Conservation (phyloP, 2,888 invertebrate species). For the Orchesellides sinensis region DNA sequence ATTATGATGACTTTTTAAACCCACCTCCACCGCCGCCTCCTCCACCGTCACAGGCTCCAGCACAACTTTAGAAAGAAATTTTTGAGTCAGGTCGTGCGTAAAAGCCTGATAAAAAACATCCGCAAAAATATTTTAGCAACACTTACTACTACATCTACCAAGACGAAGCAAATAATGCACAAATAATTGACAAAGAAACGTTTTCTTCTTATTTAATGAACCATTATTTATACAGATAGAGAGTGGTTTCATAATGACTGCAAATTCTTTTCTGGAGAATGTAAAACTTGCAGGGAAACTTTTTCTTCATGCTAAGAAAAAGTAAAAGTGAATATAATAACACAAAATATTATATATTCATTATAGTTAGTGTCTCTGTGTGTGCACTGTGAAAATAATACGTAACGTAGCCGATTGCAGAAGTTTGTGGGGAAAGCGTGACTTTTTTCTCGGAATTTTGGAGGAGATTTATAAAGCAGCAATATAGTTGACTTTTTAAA, state of each 20-base stretch:
- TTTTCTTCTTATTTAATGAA: slow-evolving; percentile 45
- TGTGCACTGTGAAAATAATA: slow-evolving; percentile 59
- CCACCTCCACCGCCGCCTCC: slow-evolving; percentile 62
- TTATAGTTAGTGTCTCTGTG: slow-evolving; percentile 42
- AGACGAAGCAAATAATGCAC: slow-evolving; percentile 66
- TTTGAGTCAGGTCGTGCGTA: slow-evolving; percentile 40
- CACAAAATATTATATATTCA: slow-evolving; percentile 18
- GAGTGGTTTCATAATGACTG: slow-evolving; percentile 41
- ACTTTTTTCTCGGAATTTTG: slow-evolving; percentile 28
- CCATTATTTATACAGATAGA: slow-evolving; percentile 33
- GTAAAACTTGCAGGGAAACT: slow-evolving; percentile 25
- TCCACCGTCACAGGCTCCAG: slow-evolving; percentile 51
- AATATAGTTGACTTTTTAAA: slow-evolving; percentile 59
- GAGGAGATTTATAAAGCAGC: slow-evolving; percentile 52
- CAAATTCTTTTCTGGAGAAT: slow-evolving; percentile 37
- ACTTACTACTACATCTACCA: slow-evolving; percentile 30
- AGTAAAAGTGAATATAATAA: slow-evolving; percentile 39
- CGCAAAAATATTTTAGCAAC: slow-evolving; percentile 65
- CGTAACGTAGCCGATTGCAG: slow-evolving; percentile 21
- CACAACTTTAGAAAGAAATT: slow-evolving; percentile 48
- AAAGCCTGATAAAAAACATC: slow-evolving; percentile 61
- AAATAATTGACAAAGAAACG: slow-evolving; percentile 59
- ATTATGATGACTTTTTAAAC: slow-evolving; percentile 61
- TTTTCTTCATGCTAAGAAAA: slow-evolving; percentile 9
- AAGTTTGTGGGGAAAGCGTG: slow-evolving; percentile 32